Conservation (phyloP, 2,888 invertebrate genomes). For the Melinaea menophilus region DNA sequence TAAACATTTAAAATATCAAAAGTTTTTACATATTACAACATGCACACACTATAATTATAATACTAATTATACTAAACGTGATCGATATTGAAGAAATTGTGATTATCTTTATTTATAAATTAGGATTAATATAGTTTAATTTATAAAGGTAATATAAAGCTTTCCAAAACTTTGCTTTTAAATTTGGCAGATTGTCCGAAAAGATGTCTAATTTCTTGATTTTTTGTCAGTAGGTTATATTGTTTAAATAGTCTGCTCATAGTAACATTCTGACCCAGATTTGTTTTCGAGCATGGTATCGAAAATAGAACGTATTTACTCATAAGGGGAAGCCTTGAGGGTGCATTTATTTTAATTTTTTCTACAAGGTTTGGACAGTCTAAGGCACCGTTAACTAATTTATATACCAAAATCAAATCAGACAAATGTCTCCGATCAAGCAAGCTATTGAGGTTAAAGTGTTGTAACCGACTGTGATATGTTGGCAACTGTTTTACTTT, state of each 20-base stretch:
- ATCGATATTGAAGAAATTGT: too few species aligned
- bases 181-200: too few species aligned
- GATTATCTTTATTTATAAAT: too few species aligned
- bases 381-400: slow-evolving; percentile 11
- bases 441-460: slow-evolving; percentile 7
- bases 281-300: slow-evolving; percentile 5
- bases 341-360: neutral
- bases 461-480: slow-evolving; percentile 8
- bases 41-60: too few species aligned
- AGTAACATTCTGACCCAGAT: slow-evolving; percentile 6
- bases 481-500: slow-evolving; percentile 8
- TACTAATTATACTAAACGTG: too few species aligned
- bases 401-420: slow-evolving; percentile 12
- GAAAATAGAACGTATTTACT: neutral
- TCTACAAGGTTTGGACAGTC: slow-evolving; percentile 8
- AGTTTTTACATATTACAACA: too few species aligned
- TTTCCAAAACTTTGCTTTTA: too few species aligned
- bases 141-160: too few species aligned
- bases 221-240: too few species aligned
- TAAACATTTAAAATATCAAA: too few species aligned
- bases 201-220: too few species aligned
- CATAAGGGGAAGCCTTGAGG: neutral
- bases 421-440: slow-evolving; percentile 12
- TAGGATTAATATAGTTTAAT: too few species aligned
- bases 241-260: slow-evolving; percentile 2